phyloP scores from a whole-genome alignment of 1,140 invertebrate species.

The Plectus sambesii region DNA sequence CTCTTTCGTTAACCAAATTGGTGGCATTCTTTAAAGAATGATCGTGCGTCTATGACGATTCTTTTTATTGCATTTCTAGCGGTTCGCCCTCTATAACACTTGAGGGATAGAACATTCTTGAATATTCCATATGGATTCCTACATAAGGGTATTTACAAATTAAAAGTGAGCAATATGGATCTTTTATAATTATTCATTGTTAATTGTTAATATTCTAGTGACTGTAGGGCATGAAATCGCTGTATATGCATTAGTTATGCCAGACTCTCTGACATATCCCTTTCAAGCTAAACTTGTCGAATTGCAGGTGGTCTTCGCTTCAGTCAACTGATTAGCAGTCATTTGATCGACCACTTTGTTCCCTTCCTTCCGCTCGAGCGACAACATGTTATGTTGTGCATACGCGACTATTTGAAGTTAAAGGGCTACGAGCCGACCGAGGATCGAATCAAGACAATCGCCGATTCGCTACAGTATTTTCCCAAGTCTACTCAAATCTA shows the following conservation, averaged over 20 bases:
- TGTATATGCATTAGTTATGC: no score
- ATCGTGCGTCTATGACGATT: no score
- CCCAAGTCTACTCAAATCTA: slow-evolving; percentile 48
- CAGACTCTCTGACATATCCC: no score
- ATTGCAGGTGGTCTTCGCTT: slow-evolving; percentile 63
- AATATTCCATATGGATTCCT: no score
- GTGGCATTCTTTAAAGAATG: no score
- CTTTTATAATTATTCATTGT: no score
- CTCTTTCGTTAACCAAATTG: no score
- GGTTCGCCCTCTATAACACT: no score
- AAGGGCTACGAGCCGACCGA: slow-evolving; percentile 18
- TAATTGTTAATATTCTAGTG: slow-evolving; percentile 4
- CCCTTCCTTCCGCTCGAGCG: slow-evolving; percentile 84
- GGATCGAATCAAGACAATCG: slow-evolving; percentile 34
- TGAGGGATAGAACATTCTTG: no score
- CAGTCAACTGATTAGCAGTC: slow-evolving; percentile 63
- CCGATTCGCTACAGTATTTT: slow-evolving; percentile 46
- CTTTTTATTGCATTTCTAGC: slow-evolving; percentile 11
- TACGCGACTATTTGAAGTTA: slow-evolving; percentile 42
- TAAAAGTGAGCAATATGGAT: no score
- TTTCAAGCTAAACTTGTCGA: not conserved
- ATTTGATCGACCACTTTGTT: slow-evolving; percentile 78
- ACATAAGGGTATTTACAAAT: no score
- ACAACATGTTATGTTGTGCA: slow-evolving; percentile 65
- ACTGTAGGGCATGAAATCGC: no score